Conservation (phyloP, 2,888 invertebrate genomes). For the Scrobipalpa atriplicella region DNA sequence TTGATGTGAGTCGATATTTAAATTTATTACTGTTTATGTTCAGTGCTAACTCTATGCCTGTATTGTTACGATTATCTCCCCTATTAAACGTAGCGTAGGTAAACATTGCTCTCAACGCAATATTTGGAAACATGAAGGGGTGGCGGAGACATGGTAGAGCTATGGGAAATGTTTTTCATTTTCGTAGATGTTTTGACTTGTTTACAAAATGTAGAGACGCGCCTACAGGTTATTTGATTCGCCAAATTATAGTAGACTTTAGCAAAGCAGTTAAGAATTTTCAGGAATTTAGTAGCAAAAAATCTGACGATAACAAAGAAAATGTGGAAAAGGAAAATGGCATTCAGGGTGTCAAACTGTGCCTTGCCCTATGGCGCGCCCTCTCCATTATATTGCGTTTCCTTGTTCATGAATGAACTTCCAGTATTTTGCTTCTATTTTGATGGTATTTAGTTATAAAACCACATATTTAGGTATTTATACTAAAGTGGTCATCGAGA, state of each 20-base stretch:
- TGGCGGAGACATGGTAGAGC: neutral
- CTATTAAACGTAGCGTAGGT: neutral
- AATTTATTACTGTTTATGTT: conserved; percentile 31
- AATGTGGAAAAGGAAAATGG: conserved; percentile 24
- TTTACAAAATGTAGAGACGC: conserved; percentile 4
- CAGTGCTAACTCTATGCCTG: neutral
- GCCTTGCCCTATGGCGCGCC: conserved; percentile 34
- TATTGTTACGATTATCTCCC: neutral
- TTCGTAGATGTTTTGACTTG: neutral
- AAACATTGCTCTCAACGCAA: conserved; percentile 11
- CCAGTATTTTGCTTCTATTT: neutral
- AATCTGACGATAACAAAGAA: conserved; percentile 46
- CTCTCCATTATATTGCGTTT: conserved; percentile 23
- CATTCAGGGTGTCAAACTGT: conserved; percentile 39
- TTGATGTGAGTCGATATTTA: conserved; percentile 55
- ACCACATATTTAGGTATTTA: neutral
- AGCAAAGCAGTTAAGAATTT: neutral
- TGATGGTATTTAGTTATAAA: neutral
- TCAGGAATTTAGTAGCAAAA: neutral
- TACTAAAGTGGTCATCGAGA: neutral
- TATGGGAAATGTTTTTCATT: conserved; percentile 5
- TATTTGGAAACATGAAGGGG: conserved; percentile 15
- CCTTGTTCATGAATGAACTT: neutral
- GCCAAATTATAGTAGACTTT: too few relatives aligned
- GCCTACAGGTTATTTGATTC: neutral